These are phyloP conservation scores for Eudasyphora cyanicolor DNA, from an alignment of 2,888 invertebrate species.

Conservation along the genomic window DNA sequence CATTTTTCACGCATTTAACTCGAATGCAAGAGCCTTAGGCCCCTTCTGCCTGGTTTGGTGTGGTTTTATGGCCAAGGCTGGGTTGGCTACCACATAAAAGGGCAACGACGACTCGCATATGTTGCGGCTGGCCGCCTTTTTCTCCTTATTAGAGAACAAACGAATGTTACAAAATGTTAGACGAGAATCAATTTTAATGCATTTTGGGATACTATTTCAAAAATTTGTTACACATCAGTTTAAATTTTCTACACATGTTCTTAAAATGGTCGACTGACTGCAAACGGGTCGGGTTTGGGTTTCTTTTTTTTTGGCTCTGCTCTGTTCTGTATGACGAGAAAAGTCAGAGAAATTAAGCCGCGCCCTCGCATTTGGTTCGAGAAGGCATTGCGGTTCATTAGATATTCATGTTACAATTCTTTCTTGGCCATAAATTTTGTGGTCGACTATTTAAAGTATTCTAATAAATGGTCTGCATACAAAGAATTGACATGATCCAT, in stretches of 20 bases:
- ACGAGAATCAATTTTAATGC: constrained; percentile 52
- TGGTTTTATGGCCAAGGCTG: constrained; percentile 13
- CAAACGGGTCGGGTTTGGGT: background rate
- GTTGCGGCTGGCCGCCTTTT: constrained; percentile 66
- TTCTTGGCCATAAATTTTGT: constrained; percentile 12
- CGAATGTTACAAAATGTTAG: background rate
- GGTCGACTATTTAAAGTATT: constrained; percentile 27
- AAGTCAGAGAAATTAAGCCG: constrained; percentile 35
- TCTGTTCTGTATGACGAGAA: background rate
- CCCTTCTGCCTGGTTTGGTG: background rate
- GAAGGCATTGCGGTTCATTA: constrained; percentile 43
- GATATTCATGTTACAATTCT: constrained; percentile 52
- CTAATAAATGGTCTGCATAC: constrained; percentile 19
- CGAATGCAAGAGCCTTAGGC: constrained; percentile 24
- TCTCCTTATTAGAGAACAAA: background rate
- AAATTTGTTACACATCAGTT: constrained; percentile 65
- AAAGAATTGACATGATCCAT: background rate
- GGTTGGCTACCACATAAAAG: constrained; percentile 50
- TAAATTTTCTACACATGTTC: constrained; percentile 63
- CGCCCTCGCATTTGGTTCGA: constrained; percentile 48
- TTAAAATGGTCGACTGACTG: constrained; percentile 36
- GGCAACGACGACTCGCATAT: constrained; percentile 70
- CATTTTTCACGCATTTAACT: constrained; percentile 65
- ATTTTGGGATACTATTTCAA: constrained; percentile 52
- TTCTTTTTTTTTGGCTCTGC: background rate